Evolutionary conservation across 2,797 vertebrate genomes (phyloP), one percentile per base, ranked within the genome.

Genomic region (Ispidina lecontei): DNA sequence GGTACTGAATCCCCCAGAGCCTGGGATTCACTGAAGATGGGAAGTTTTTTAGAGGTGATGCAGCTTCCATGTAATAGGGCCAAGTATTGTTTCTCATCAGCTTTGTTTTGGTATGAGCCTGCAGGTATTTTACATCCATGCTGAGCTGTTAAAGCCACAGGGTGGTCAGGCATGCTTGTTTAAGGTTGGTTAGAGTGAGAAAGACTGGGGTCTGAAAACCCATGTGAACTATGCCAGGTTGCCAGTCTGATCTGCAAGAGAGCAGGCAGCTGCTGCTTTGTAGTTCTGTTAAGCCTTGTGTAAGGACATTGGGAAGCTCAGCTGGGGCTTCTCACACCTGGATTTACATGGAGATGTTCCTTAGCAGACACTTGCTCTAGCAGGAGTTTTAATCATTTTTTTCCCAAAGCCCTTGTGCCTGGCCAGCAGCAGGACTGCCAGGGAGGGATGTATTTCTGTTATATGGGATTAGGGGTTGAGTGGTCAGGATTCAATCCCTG

Each of bases 371-470:
- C 4, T 14, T 17, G 49, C 41, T n/a, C 13, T 41, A 10, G 31
- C 33, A 51, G 70, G 35, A 41, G 14, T 69, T 69, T 31, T 12
- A 8, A 6, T 0, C 9, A 2, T 0, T 12, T 83, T 81, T 41
- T 1, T 1, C 56, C 41, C 47, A 75, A 54, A 63, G 2, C 6
- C 39, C 31, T n/a, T 6, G 25, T 67, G 47, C 68, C 56, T 63
- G 75, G 52, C 41, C 56, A 67, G 78, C 63, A 59, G 3, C 3
- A 68, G 75, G 60, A 26, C 62, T 15, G 11, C 31, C 9, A 43
- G 35, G 59, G 46, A 26, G 59, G 43, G 62, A 55, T n/a, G 54
- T 9, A 2, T 68, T 60, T 84, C 78, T 63, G 54, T 59, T 75
- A 23, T 25, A 0, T 22, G 18, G 83, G 79, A 93, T 95, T 75